A percentile compares a stretch with the other conserved stretches of the same genome.
These are phyloP conservation scores for Leptopilina boulardi DNA, from an alignment of 1,140 invertebrate species.

Conservation along the genomic window DNA sequence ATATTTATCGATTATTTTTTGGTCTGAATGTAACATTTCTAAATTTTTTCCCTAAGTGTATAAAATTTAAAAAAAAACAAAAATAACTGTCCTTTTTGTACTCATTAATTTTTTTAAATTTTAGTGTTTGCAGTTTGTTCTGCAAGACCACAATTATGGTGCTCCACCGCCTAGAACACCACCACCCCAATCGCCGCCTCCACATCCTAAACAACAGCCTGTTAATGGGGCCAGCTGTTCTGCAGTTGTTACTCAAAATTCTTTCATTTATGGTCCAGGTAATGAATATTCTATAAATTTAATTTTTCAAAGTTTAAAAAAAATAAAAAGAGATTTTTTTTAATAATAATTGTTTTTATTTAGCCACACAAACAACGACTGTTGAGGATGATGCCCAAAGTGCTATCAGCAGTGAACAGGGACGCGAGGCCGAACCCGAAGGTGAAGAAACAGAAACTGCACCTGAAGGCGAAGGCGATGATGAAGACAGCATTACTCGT, in stretches of 20 bases:
- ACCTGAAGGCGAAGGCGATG: slow-evolving; percentile 88
- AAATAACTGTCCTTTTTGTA: slow-evolving; percentile 47
- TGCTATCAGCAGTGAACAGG: slow-evolving; percentile 79
- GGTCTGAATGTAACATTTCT: neutral
- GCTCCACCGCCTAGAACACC: slow-evolving; percentile 77
- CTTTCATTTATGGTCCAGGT: slow-evolving; percentile 67
- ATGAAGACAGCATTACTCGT: slow-evolving; percentile 91
- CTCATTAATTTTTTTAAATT: slow-evolving; percentile 60
- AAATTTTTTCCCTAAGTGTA: no score
- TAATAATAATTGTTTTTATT: no score
- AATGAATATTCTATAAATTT: slow-evolving; percentile 17
- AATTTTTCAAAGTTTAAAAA: slow-evolving; percentile 26
- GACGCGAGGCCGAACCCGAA: slow-evolving; percentile 79
- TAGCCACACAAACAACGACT: slow-evolving; percentile 58
- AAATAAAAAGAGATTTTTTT: no score
- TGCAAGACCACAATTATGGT: slow-evolving; percentile 90
- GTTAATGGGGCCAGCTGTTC: slow-evolving; percentile 66
- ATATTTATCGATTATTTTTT: neutral
- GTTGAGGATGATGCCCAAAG: slow-evolving; percentile 81
- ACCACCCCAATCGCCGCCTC: slow-evolving; percentile 75
- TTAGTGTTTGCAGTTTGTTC: slow-evolving; percentile 80
- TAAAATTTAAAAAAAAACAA: no score
- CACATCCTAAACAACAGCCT: slow-evolving; percentile 68
- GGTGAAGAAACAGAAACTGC: slow-evolving; percentile 93
- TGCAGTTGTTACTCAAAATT: slow-evolving; percentile 62